A percentile compares a stretch with the other conserved stretches of the same genome.
phyloP scores from a whole-genome alignment of 2,888 invertebrate species.

The Himalopsyche japonica region DNA sequence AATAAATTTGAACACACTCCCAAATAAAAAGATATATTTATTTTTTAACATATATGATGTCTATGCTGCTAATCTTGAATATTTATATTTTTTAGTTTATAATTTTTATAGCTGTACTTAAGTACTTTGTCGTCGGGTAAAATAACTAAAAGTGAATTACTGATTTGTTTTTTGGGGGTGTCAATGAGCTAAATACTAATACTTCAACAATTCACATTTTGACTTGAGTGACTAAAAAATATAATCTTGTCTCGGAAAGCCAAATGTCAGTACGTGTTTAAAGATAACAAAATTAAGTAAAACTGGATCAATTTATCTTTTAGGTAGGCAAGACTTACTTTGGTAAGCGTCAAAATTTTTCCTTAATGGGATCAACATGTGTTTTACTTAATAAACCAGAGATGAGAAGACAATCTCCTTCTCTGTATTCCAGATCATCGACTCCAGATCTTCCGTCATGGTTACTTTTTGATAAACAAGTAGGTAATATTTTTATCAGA shows the following conservation, averaged over 20 bases:
- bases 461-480: constrained; percentile 88
- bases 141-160: background rate
- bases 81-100: too few species aligned
- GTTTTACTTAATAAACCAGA: constrained; percentile 18
- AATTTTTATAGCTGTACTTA: too few species aligned
- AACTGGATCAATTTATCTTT: background rate
- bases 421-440: constrained; percentile 75
- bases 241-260: too few species aligned
- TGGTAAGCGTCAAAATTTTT: constrained; percentile 35
- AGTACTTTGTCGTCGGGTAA: too few species aligned
- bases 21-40: too few species aligned
- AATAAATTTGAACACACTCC: too few species aligned
- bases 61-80: too few species aligned
- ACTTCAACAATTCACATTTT: background rate
- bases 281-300: background rate
- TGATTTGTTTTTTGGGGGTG: background rate
- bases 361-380: constrained; percentile 1
- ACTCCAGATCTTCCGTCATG: constrained; percentile 78
- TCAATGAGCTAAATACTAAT: background rate
- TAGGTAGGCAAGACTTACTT: constrained; percentile 37
- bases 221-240: background rate
- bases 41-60: too few species aligned
- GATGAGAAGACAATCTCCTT: constrained; percentile 57
- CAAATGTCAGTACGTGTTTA: background rate
- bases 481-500: constrained; percentile 45